Base-by-base conservation (phyloP, 2,113 vertebrate species). In the Channa maculata region DNA sequence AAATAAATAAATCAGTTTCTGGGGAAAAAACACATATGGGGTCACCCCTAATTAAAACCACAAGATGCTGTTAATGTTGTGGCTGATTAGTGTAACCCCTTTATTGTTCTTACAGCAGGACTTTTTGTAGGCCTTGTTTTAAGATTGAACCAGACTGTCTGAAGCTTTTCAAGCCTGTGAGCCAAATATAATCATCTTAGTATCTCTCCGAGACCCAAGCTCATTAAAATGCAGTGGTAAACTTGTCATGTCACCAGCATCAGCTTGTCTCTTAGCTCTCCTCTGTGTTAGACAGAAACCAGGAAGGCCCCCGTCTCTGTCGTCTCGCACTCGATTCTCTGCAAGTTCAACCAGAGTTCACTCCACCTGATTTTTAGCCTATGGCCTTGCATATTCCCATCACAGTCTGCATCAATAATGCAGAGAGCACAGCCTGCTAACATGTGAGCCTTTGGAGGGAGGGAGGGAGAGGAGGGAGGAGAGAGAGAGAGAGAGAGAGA, bases 381-480 rank as follows among this genome's bases (percentile, higher is more conserved):
- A 75, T 83, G 84, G 85, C 71, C 67, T 24, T 37, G 59, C 62
- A 63, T 59, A 77, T 59, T 62, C 71, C 77, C 14, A 76, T 75
- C 85, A 68, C 68, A 79, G 66, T 75, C 80, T 71, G 65, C 87
- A 89, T 91, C 78, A 91, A 90, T 91, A 91, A 91, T 91, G 87
- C 79, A 91, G 65, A 74, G 38, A 49, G 52, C 77, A 71, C 70
- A 86, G 86, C 44, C 81, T 72, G 85, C 80, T 84, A 84, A 85
- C 88, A 88, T 75, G 77, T 43, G 62, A 54, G 83, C 62, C n/a
- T n/a, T n/a, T n/a, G n/a, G n/a, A n/a, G n/a, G n/a, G n/a, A n/a
- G n/a, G n/a, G n/a, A n/a, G n/a, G n/a, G n/a, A n/a, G n/a, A n/a
- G n/a, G n/a, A n/a, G n/a, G n/a, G n/a, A n/a, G 1, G 24, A 24